Base-by-base conservation (phyloP, 2,797 vertebrate species). In the Emys orbicularis region DNA sequence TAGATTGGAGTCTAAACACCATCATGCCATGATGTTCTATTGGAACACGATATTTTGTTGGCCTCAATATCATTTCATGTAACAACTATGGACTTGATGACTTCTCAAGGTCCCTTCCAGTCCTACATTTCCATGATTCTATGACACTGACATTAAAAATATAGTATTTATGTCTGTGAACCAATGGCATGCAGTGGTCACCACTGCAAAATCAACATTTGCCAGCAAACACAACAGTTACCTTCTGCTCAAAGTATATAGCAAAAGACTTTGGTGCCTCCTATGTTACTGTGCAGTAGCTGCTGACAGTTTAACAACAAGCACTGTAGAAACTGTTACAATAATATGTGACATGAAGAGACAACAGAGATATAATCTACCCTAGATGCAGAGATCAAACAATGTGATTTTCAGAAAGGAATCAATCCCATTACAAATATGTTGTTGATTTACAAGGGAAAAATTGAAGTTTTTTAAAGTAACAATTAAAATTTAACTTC, bases 391-490 rank as follows among this genome's bases (percentile, higher is more conserved):
- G 59, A 76, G 12, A 86, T 31, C 84, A 96, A 95, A 81, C 84
- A 50, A 31, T 47, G 6, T 5, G 12, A 47, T 49, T 49, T 77
- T 49, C 29, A 91, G 80, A 27, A 87, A 91, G 80, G 47, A 88
- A 92, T 3, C 15, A 86, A 8, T 77, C 31, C 56, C 84, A 0
- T 0, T 29, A 92, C 90, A 95, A 29, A 18, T 47, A 5, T 5
- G 82, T 52, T 31, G 44, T 25, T 56, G 54, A 91, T 83, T 92
- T 89, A 3, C 47, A 91, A 76, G n/a, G 94, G 83, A 49, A 49
- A 77, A 49, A 77, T 87, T 37, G 13, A 79, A n/a, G 41, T 92
- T 34, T 93, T 94, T 90, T 74, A 88, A 41, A 89, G 79, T 93
- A 96, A 83, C 6, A 79, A 15, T 53, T 77, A 50, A 34, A 3